These are phyloP conservation scores for Volucella zonaria DNA, from an alignment of 2,888 invertebrate species.

Conservation along the genomic window DNA sequence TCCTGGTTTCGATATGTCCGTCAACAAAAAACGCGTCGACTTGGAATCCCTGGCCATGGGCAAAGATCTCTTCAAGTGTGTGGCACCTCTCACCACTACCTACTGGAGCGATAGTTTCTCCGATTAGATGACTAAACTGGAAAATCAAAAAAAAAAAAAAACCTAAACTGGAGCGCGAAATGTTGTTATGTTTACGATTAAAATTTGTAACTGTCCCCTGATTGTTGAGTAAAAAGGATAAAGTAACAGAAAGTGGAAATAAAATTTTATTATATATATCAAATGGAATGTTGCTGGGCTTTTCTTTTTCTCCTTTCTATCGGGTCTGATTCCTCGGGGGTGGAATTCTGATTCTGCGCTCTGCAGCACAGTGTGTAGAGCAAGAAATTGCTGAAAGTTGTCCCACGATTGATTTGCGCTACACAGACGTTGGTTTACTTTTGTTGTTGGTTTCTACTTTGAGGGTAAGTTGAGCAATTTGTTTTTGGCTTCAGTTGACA, in stretches of 20 bases:
- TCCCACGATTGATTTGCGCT: too few relatives aligned
- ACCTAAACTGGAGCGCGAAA: background rate
- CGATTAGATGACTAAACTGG: conserved; percentile 77
- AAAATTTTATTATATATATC: conserved; percentile 36
- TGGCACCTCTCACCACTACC: conserved; percentile 83
- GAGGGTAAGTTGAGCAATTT: too few relatives aligned
- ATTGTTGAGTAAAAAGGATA: conserved; percentile 22
- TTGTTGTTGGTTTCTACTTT: too few relatives aligned
- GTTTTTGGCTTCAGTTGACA: too few relatives aligned
- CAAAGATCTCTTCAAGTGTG: conserved; percentile 82
- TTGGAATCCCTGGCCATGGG: conserved; percentile 78
- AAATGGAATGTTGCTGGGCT: background rate
- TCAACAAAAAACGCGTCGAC: conserved; percentile 74
- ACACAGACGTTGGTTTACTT: too few relatives aligned
- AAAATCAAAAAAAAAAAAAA: too few relatives aligned
- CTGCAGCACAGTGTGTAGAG: conserved; percentile 4
- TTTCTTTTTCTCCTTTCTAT: background rate
- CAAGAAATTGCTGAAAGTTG: conserved; percentile 1
- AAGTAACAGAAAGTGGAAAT: conserved; percentile 15
- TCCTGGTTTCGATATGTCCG: conserved; percentile 71
- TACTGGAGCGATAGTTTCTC: conserved; percentile 83
- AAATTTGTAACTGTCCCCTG: conserved; percentile 29
- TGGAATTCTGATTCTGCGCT: conserved; percentile 17
- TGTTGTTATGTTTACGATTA: conserved; percentile 2
- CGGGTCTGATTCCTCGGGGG: background rate